Evolutionary conservation across 2,797 vertebrate species (phyloP).

Genomic region (Cossypha polioptera): DNA sequence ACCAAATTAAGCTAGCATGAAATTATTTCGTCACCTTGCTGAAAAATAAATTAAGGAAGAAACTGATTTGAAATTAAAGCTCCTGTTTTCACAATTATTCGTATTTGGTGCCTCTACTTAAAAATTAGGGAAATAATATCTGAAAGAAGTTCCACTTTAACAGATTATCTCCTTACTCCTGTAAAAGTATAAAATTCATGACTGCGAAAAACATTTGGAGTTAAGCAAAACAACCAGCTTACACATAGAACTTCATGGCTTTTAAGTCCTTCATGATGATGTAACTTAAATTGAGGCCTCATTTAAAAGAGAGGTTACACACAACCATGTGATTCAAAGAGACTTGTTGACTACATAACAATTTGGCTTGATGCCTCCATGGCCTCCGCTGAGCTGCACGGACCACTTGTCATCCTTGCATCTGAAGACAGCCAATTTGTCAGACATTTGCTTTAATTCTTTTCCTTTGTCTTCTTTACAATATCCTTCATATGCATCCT

Average conservation of each 20-base stretch:
- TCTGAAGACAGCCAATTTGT: slow-evolving; percentile 77
- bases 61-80: background rate
- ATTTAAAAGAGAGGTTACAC: slow-evolving; percentile 47
- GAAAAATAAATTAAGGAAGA: background rate
- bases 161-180: background rate
- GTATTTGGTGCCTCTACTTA: background rate
- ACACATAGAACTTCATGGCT: slow-evolving; percentile 40
- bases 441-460: slow-evolving; percentile 74
- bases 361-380: slow-evolving; percentile 73
- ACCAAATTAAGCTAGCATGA: background rate
- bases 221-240: slow-evolving; percentile 37
- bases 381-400: slow-evolving; percentile 48
- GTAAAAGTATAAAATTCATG: background rate
- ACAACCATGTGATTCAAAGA: slow-evolving; percentile 66
- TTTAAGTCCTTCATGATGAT: slow-evolving; percentile 51
- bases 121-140: background rate
- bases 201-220: slow-evolving; percentile 46
- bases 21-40: background rate
- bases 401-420: slow-evolving; percentile 59
- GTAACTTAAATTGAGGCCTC: slow-evolving; percentile 53
- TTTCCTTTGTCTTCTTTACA: slow-evolving; percentile 61
- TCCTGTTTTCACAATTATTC: background rate
- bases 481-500: slow-evolving; percentile 73
- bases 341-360: slow-evolving; percentile 61
- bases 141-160: background rate